Base-by-base conservation (phyloP, 2,797 vertebrate species). In the Erpetoichthys calabaricus region DNA sequence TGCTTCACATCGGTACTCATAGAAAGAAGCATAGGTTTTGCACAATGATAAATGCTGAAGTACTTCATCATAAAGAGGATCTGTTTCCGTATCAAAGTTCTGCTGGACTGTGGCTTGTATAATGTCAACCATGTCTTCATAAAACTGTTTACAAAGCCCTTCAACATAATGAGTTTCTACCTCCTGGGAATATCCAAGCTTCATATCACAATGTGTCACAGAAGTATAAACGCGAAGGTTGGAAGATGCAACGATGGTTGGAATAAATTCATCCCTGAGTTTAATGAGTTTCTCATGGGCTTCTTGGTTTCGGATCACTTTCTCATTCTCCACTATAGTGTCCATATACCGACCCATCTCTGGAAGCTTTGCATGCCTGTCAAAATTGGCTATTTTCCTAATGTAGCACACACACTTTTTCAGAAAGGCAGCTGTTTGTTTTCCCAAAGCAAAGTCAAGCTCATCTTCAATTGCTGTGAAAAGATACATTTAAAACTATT, bases 331-430 rank as follows among this genome's bases (percentile, higher is more conserved):
- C 7, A 86, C 85, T 47, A 92, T 80, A 5, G 87, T 88, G 57
- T 99, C 96, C 87, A 96, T 96, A 80, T 98, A 99, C 61, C 88
- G 89, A 49, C 81, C 76, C 95, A 98, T 99, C 58, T 94, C 92
- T 0, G 94, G 94, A 63, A 95, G 74, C 73, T 95, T 97, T 71
- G 94, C 92, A 0, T 96, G 95, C 56, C 91, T 91, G 63, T 99
- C 96, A 3, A 97, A 96, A 76, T 98, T 96, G 64, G 94, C 89
- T 66, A 99, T 99, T 80, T 97, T 99, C 64, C 96, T 86, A 63
- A 99, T 99, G 75, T 99, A 99, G 77, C 96, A 99, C 70, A 99
- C 96, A 45, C 96, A 99, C 77, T 98, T 98, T 79, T 91, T 98
- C 63, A 98, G 86, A 75, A 98, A 98, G 68, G 95, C 95, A 54